Evolutionary conservation across 2,113 vertebrate species (phyloP).

Genomic region (Formicarius rufipectus): DNA sequence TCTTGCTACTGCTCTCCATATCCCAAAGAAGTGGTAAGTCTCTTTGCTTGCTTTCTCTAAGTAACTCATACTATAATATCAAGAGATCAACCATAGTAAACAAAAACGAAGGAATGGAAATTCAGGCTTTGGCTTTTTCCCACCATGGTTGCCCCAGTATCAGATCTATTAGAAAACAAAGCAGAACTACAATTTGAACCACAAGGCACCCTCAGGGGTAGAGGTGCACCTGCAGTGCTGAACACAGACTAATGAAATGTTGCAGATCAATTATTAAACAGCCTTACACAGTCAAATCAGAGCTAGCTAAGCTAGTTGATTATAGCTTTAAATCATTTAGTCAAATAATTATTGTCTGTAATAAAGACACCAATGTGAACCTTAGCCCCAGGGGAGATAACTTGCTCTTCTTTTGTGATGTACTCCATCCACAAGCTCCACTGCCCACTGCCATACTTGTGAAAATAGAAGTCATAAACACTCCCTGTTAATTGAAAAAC

Average conservation of each 20-base stretch:
- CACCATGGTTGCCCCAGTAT: neutral
- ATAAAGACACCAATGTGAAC: conserved; percentile 61
- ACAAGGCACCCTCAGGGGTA: neutral
- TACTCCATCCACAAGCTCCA: conserved; percentile 87
- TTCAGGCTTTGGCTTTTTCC: neutral
- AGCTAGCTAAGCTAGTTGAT: neutral
- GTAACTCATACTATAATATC: neutral
- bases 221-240: neutral
- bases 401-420: conserved; percentile 81
- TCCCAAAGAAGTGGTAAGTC: neutral
- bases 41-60: neutral
- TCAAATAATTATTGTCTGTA: neutral
- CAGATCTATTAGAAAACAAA: neutral
- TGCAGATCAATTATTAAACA: neutral
- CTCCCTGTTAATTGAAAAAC: conserved; percentile 75
- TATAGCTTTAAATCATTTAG: neutral
- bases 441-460: conserved; percentile 81
- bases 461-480: conserved; percentile 90
- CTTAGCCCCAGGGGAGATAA: conserved; percentile 77
- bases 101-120: neutral
- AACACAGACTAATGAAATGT: neutral
- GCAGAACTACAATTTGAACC: neutral
- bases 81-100: neutral
- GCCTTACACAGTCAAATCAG: neutral
- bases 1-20: neutral